phyloP scores from a whole-genome alignment of 2,888 invertebrate genomes.

The Beris chalybata region DNA sequence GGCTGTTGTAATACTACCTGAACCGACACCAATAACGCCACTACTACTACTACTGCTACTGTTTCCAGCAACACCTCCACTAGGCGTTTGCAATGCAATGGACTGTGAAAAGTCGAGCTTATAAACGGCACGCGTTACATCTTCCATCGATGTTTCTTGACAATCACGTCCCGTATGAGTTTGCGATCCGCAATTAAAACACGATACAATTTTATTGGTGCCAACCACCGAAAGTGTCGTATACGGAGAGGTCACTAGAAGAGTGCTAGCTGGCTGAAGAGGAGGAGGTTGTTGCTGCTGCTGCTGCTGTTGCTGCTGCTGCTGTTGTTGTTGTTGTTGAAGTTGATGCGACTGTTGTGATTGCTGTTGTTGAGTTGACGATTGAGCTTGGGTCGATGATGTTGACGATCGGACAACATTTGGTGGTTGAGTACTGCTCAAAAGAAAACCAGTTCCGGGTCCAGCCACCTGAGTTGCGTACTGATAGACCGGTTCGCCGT shows the following conservation, averaged over 20 bases:
- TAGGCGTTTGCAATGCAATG: slow-evolving; percentile 17
- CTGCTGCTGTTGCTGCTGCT: slow-evolving; percentile 42
- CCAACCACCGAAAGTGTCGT: slow-evolving; percentile 44
- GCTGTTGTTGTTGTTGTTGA: slow-evolving; percentile 41
- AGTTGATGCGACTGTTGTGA: slow-evolving; percentile 32
- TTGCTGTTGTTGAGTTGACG: slow-evolving; percentile 42
- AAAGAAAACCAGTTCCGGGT: slow-evolving; percentile 42
- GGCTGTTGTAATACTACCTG: slow-evolving; percentile 37
- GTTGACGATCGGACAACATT: slow-evolving; percentile 43
- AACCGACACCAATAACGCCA: slow-evolving; percentile 23
- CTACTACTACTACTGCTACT: slow-evolving; percentile 28
- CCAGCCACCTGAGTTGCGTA: slow-evolving; percentile 45
- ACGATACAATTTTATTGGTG: slow-evolving; percentile 59
- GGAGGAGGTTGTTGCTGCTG: slow-evolving; percentile 44
- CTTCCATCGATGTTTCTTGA: slow-evolving; percentile 89
- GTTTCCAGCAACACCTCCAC: slow-evolving; percentile 16
- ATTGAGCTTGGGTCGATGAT: slow-evolving; percentile 45
- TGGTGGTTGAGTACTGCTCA: slow-evolving; percentile 26
- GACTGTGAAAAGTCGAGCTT: slow-evolving; percentile 64
- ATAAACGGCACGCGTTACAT: slow-evolving; percentile 77
- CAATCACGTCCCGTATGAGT: slow-evolving; percentile 85
- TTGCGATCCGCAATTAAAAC: slow-evolving; percentile 89
- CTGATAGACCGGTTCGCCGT: slow-evolving; percentile 62
- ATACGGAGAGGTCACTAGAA: slow-evolving; percentile 47
- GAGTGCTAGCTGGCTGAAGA: slow-evolving; percentile 53